Base-by-base conservation (phyloP, 2,113 vertebrate species). In the Circaetus cinerascens region DNA sequence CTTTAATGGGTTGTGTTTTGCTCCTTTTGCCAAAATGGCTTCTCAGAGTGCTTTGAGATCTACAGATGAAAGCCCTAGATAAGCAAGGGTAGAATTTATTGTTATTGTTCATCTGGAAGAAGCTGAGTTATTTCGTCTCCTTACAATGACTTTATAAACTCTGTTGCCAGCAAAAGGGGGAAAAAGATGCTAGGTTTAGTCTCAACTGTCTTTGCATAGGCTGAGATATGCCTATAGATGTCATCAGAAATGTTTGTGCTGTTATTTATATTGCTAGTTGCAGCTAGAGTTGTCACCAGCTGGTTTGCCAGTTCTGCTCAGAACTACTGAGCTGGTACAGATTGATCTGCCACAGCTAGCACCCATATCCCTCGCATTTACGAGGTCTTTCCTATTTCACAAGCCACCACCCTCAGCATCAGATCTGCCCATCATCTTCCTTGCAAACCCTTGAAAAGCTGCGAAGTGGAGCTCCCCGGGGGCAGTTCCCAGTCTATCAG, bases 81-180 rank as follows among this genome's bases (percentile, higher is more conserved):
- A 91, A 96, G 86, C 57, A 94, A 90, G 73, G 32, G 34, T 83
- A 97, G 94, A 92, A 96, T 94, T 94, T 95, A 95, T 95, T 96
- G 46, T 94, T 95, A 87, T 78, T 95, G 93, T 95, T 94, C 94
- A 72, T 72, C 64, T 93, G 92, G 86, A 95, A 90, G 88, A 57
- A 53, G 92, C 79, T 20, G 86, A 92, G 59, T 95, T 94, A 84
- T 84, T 95, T 95, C 60, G 94, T 97, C 86, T 94, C 63, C 69
- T 87, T 67, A 79, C 32, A 88, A 75, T 91, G 69, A 75, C 73
- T 93, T 92, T 41, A 83, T 86, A 81, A 89, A 89, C 22, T 57
- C 38, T 20, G 4, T 71, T 91, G 80, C 92, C 96, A 95, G 64
- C 79, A 89, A n/a, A 95, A 68, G 43, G 60, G 60, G 20, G 90